Conservation (phyloP, 2,797 vertebrate genomes). For the Selene dorsalis region DNA sequence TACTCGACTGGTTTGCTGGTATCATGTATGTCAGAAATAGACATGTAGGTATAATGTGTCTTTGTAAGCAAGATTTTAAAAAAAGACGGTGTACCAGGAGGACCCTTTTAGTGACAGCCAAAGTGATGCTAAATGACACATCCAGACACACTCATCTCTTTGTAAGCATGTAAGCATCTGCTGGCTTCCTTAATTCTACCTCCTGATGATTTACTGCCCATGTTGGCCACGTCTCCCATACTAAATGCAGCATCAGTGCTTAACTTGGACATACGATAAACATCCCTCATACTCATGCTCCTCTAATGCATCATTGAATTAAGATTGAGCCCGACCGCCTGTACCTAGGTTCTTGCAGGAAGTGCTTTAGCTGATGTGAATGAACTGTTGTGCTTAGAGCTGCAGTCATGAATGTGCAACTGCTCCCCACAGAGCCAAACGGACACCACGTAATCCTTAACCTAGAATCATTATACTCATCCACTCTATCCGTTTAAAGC, state of each 20-base stretch:
- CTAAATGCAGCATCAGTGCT: slow-evolving; percentile 56
- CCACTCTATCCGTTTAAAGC: slow-evolving; percentile 39
- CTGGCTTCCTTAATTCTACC: slow-evolving; percentile 56
- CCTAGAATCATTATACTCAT: slow-evolving; percentile 36
- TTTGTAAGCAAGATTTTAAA: slow-evolving; percentile 42
- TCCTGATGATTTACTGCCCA: slow-evolving; percentile 68
- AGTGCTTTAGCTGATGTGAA: slow-evolving; percentile 26
- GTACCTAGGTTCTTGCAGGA: slow-evolving; percentile 42
- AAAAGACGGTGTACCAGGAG: slow-evolving; percentile 39
- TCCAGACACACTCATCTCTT: slow-evolving; percentile 19
- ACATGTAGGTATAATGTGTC: slow-evolving; percentile 43
- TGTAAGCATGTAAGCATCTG: slow-evolving; percentile 67
- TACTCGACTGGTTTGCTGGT: slow-evolving; percentile 22
- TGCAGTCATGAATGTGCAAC: slow-evolving; percentile 30
- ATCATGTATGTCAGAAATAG: slow-evolving; percentile 37
- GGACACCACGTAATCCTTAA: slow-evolving; percentile 45
- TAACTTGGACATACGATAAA: slow-evolving; percentile 64
- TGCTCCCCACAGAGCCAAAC: slow-evolving; percentile 32
- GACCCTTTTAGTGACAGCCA: slow-evolving; percentile 32
- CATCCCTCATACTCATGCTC: slow-evolving; percentile 54
- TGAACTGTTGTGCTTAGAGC: slow-evolving; percentile 25
- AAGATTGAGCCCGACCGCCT: slow-evolving; percentile 48
- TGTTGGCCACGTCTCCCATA: slow-evolving; percentile 57
- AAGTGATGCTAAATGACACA: slow-evolving; percentile 39
- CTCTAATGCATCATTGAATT: slow-evolving; percentile 69